phyloP scores from a whole-genome alignment of 2,797 vertebrate species.

The Gymnothorax javanicus region DNA sequence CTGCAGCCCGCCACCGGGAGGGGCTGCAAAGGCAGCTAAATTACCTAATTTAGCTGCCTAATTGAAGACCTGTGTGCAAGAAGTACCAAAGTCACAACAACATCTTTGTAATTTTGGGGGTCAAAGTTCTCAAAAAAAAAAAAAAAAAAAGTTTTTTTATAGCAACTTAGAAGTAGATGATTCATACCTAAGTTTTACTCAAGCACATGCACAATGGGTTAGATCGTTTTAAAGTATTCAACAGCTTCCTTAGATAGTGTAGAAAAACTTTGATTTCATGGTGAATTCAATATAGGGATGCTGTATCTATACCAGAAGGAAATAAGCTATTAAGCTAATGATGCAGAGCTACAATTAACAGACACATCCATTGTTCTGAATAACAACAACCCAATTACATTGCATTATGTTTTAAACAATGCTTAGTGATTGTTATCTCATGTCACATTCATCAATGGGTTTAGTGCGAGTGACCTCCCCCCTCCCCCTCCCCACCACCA shows the following conservation, averaged over 20 bases:
- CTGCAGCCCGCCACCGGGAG: too few species aligned
- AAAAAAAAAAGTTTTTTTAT: too few species aligned
- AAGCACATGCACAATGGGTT: not conserved
- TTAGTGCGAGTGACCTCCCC: not conserved
- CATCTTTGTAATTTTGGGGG: too few species aligned
- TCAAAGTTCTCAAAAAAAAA: too few species aligned
- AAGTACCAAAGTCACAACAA: too few species aligned
- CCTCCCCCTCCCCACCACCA: too few species aligned
- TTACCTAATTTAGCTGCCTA: too few species aligned
- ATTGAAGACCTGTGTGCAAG: too few species aligned
- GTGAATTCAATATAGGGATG: not conserved
- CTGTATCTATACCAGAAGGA: not conserved
- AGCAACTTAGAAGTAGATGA: not conserved
- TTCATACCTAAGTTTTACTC: not conserved
- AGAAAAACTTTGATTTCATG: not conserved
- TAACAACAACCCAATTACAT: not conserved
- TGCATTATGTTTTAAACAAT: not conserved
- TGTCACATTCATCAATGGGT: not conserved
- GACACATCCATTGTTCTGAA: not conserved
- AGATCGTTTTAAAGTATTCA: not conserved
- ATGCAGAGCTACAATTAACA: not conserved
- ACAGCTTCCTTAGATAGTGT: not conserved
- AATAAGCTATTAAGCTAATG: slow-evolving; percentile 1
- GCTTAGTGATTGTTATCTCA: not conserved
- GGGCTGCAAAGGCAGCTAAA: too few species aligned